A percentile compares a stretch with the other conserved stretches of the same genome.
phyloP scores from a whole-genome alignment of 2,797 vertebrate genomes.

The Capromys pilorides region DNA sequence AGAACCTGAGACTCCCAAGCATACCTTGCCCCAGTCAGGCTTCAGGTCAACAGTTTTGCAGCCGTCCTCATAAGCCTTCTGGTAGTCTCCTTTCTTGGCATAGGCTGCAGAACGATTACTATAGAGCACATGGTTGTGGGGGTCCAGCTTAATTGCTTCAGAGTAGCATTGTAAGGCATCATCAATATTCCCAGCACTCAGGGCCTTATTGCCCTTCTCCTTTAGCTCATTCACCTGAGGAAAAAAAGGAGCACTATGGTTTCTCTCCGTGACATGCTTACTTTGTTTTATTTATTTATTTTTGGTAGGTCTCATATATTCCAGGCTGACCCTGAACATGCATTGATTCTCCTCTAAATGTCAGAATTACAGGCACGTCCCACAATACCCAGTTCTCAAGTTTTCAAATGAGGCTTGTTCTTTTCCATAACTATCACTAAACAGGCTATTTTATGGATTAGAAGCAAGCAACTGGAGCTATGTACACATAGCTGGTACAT shows the following conservation, averaged over 20 bases:
- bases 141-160: slow-evolving; percentile 93
- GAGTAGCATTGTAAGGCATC: slow-evolving; percentile 95
- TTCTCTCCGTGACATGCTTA: neutral
- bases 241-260: neutral
- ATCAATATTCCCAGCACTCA: slow-evolving; percentile 92
- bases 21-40: slow-evolving; percentile 96
- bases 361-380: too few species aligned
- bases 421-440: neutral
- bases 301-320: neutral
- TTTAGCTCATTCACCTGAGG: slow-evolving; percentile 92
- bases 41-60: slow-evolving; percentile 94
- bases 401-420: neutral
- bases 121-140: slow-evolving; percentile 94
- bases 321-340: neutral
- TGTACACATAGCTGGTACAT: too few species aligned
- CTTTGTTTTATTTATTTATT: neutral
- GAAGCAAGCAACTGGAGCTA: neutral
- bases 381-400: neutral
- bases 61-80: slow-evolving; percentile 93
- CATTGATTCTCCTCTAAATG: neutral
- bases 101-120: slow-evolving; percentile 92
- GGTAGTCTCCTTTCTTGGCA: slow-evolving; percentile 90
- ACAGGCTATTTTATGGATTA: neutral
- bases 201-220: slow-evolving; percentile 96
- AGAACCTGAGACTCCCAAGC: neutral